Evolutionary conservation across 2,113 vertebrate species (phyloP).

Genomic region (Electrona antarctica): DNA sequence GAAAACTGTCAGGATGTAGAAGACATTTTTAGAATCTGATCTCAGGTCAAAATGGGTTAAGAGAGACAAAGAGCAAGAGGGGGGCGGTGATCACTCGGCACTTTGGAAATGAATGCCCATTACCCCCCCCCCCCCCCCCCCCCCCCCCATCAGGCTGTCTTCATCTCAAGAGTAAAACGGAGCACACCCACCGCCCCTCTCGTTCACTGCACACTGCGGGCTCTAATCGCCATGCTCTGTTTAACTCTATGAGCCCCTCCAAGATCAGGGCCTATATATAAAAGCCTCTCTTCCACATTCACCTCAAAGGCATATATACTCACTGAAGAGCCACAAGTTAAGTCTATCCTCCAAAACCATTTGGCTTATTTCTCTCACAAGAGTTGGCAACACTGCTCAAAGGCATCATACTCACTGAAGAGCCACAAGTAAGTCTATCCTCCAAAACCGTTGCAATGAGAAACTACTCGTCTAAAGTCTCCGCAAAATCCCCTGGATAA

Average conservation of each 20-base stretch:
- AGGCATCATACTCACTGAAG: constrained; percentile 1
- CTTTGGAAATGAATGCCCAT: constrained; percentile 26
- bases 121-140: too few relatives aligned
- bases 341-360: not conserved
- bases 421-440: not conserved
- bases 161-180: not conserved
- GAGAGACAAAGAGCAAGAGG: not conserved
- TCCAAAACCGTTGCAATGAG: constrained; percentile 6
- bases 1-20: too few relatives aligned
- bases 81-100: constrained; percentile 2
- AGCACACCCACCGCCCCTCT: not conserved
- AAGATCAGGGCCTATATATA: not conserved
- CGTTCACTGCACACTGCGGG: not conserved
- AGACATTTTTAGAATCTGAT: too few relatives aligned
- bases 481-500: too few relatives aligned
- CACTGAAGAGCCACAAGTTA: not conserved
- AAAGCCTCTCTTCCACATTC: not conserved
- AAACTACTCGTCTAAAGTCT: not conserved
- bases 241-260: not conserved
- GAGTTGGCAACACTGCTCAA: too few relatives aligned
- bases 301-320: not conserved
- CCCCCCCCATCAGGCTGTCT: constrained; percentile 6
- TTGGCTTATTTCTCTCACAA: too few relatives aligned
- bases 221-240: not conserved
- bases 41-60: too few relatives aligned